A percentile compares a stretch with the other conserved stretches of the same genome.
Evolutionary conservation across 2,888 invertebrate species (phyloP).

Genomic region (Lochmaea crataegi): DNA sequence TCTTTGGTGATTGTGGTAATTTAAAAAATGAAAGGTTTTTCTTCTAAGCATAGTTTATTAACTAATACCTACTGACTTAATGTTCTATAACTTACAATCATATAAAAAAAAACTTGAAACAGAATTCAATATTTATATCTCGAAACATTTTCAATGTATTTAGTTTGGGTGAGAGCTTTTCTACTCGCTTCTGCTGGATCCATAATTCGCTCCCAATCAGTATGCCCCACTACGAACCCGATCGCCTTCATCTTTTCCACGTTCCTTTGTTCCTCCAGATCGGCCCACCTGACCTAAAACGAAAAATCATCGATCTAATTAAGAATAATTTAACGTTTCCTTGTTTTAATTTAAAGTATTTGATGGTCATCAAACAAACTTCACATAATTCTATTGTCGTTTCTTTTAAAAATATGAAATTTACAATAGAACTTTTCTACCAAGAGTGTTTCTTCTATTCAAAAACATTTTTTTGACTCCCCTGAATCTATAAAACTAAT

Average conservation of each 20-base stretch:
- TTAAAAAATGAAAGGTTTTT: too few species aligned
- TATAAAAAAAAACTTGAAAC: slow-evolving; percentile 21
- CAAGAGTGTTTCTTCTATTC: too few species aligned
- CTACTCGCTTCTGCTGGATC: slow-evolving; percentile 90
- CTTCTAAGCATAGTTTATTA: background rate
- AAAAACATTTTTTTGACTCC: too few species aligned
- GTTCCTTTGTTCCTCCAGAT: slow-evolving; percentile 91
- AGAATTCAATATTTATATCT: slow-evolving; percentile 25
- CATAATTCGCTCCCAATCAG: slow-evolving; percentile 96
- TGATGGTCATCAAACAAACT: too few species aligned
- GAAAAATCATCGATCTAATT: background rate
- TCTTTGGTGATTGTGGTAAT: too few species aligned
- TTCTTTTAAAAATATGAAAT: too few species aligned
- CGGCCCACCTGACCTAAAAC: slow-evolving; percentile 95
- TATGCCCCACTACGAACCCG: slow-evolving; percentile 97
- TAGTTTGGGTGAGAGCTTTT: slow-evolving; percentile 88
- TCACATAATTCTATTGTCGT: too few species aligned
- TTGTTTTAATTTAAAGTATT: background rate
- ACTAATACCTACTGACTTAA: slow-evolving; percentile 9
- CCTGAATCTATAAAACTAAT: too few species aligned
- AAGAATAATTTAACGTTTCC: background rate
- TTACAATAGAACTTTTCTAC: too few species aligned
- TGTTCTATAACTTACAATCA: background rate
- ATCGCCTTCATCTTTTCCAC: slow-evolving; percentile 94
- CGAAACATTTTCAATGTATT: slow-evolving; percentile 74